Percentiles rank a stretch among this genome's conserved stretches.
Conservation (phyloP, 2,797 vertebrate species). For the Cynopterus sphinx region DNA sequence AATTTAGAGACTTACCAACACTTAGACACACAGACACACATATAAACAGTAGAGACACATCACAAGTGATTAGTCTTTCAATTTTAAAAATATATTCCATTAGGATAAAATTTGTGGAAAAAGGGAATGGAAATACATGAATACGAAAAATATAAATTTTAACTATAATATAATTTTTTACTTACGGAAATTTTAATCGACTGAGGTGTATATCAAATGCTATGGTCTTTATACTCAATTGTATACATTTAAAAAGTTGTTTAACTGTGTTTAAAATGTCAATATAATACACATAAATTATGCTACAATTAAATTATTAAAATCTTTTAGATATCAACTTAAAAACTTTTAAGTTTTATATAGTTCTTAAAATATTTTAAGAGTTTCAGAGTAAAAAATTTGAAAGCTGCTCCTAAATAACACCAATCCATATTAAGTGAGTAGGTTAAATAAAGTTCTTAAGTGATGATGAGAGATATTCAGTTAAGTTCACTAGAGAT, state of each 20-base stretch:
- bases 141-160: neutral
- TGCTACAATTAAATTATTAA: neutral
- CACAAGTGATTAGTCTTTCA: neutral
- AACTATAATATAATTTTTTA: neutral
- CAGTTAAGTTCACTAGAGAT: neutral
- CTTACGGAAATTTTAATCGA: conserved; percentile 8
- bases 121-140: neutral
- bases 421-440: neutral
- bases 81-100: neutral
- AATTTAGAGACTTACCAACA: neutral
- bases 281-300: neutral
- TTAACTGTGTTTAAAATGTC: neutral
- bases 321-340: neutral
- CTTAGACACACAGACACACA: neutral
- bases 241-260: neutral
- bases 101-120: neutral
- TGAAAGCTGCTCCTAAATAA: neutral
- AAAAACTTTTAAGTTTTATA: neutral
- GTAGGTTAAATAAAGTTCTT: neutral
- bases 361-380: conserved; percentile 14
- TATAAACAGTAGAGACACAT: neutral
- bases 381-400: neutral
- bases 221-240: neutral
- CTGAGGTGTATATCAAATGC: neutral
- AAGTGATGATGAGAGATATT: neutral